Evolutionary conservation across 1,140 invertebrate genomes (phyloP), one percentile per base, ranked within the genome.

Genomic region (Cherax quadricarinatus): DNA sequence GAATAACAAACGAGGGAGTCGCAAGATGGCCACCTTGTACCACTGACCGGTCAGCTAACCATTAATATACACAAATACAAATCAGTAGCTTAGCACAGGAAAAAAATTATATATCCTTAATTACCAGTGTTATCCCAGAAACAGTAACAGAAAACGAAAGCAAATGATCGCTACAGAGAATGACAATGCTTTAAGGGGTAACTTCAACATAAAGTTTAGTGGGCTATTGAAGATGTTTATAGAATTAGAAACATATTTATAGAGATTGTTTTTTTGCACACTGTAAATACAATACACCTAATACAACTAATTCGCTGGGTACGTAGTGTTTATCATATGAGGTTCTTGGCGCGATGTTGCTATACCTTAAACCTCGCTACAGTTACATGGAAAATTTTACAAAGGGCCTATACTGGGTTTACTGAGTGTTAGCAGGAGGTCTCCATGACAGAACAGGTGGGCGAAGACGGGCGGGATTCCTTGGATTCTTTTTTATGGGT

Each of bases 361-460:
- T 81, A 70, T 81, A 82, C 51, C 48, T 78, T 80, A 41, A 66
- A 62, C 49, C 80, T 48, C 57, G 16, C 4, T 73, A 83, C 14
- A 66, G 16, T 9, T 73, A 83, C 14, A 66, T 5, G 62, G 21
- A 57, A 53, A 57, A 18, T 57, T 83, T 83, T 83, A 83, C 16
- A 83, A 60, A 83, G 83, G 80, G 70, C 90, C 78, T 91, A 91
- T 78, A 80, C 75, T 24, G 41, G 62, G 83, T 41, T 48, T 85
- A 70, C 21, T 81, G 90, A 87, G 73, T 41, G 90, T 91, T 91
- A 91, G 79, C 90, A 91, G 90, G 90, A 86, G 53, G 90, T 91
- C 85, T 91, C 90, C 90, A 91, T 91, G 78, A 91, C 90, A 80
- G 84, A 86, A 80, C 41, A 80, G n/a, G 84, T 48, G 18, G 89